Evolutionary conservation across 2,797 vertebrate genomes (phyloP).

Genomic region (Enteromius paludinosus): DNA sequence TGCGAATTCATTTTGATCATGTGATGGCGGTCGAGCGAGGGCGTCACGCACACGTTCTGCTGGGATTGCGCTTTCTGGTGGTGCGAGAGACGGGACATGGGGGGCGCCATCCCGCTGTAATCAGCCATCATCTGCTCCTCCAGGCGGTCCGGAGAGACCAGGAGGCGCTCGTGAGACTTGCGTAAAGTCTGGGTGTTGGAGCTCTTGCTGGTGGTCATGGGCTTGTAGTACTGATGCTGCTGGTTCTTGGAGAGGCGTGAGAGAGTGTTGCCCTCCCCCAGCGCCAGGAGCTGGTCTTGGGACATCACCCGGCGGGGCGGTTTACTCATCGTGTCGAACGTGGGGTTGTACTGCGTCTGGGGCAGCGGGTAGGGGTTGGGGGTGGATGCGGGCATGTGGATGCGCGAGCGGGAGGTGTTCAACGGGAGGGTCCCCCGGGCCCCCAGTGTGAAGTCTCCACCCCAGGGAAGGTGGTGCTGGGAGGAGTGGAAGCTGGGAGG

Average conservation of each 20-base stretch:
- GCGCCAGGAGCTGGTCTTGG: conserved; percentile 85
- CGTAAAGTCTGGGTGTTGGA: conserved; percentile 73
- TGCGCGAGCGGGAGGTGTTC: conserved; percentile 77
- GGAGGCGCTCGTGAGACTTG: conserved; percentile 82
- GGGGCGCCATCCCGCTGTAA: conserved; percentile 71
- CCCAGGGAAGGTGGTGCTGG: conserved; percentile 78
- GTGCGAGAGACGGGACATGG: conserved; percentile 77
- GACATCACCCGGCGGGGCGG: conserved; percentile 89
- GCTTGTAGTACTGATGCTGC: conserved; percentile 83
- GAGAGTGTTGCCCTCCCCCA: conserved; percentile 80
- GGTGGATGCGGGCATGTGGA: conserved; percentile 73
- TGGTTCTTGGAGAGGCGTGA: conserved; percentile 81
- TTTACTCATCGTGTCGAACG: conserved; percentile 74
- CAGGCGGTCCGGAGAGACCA: conserved; percentile 77
- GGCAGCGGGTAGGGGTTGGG: conserved; percentile 82
- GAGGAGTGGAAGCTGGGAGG: conserved; percentile 78
- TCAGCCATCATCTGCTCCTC: conserved; percentile 73
- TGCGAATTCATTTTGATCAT: conserved; percentile 91
- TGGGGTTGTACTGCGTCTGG: conserved; percentile 67
- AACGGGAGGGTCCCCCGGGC: conserved; percentile 84
- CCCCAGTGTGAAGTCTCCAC: conserved; percentile 76
- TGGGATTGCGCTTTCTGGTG: conserved; percentile 86
- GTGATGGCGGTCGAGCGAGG: conserved; percentile 85
- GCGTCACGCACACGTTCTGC: conserved; percentile 84
- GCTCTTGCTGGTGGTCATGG: conserved; percentile 76